Percentiles rank a stretch among this genome's conserved stretches.
Conservation (phyloP, 2,797 vertebrate species). For the Pseudomugil gertrudae region DNA sequence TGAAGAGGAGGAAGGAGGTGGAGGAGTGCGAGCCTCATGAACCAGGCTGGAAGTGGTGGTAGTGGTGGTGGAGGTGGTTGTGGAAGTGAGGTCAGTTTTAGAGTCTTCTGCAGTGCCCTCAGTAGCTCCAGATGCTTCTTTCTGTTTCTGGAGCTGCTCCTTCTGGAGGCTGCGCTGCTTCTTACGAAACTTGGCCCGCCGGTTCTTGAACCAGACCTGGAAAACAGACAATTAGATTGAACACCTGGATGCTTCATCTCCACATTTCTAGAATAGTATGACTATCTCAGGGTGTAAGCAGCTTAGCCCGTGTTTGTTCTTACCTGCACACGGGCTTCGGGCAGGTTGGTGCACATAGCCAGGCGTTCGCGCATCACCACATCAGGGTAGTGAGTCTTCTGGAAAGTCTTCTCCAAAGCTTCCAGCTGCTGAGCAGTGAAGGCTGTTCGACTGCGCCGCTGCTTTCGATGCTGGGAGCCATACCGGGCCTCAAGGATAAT, state of each 20-base stretch:
- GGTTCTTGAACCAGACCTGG: conserved; percentile 99
- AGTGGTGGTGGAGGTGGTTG: not conserved
- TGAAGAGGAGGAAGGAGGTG: conserved; percentile 79
- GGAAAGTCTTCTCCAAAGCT: conserved; percentile 98
- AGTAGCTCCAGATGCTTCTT: conserved; percentile 81
- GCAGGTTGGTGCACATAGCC: conserved; percentile 99
- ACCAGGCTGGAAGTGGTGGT: conserved; percentile 22
- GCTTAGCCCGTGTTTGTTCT: not conserved
- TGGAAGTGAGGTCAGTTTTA: conserved; percentile 77
- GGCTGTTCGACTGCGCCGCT: conserved; percentile 94
- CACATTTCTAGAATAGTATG: not conserved
- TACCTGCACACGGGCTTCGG: conserved; percentile 99
- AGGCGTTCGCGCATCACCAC: conserved; percentile 98
- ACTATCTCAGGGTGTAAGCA: not conserved
- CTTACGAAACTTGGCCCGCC: conserved; percentile 97
- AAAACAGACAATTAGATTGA: not conserved
- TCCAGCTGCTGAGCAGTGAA: conserved; percentile 98
- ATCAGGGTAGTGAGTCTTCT: conserved; percentile 99
- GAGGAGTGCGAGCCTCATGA: conserved; percentile 80
- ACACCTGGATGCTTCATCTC: not conserved
- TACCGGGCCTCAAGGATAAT: conserved; percentile 99
- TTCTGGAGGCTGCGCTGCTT: conserved; percentile 99
- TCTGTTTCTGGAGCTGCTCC: conserved; percentile 97
- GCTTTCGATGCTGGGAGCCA: conserved; percentile 98
- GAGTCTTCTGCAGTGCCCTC: conserved; percentile 84